A percentile compares a stretch with the other conserved stretches of the same genome.
These are phyloP conservation scores for Phytoseiulus persimilis DNA, from an alignment of 2,888 invertebrate genomes.

Conservation along the genomic window DNA sequence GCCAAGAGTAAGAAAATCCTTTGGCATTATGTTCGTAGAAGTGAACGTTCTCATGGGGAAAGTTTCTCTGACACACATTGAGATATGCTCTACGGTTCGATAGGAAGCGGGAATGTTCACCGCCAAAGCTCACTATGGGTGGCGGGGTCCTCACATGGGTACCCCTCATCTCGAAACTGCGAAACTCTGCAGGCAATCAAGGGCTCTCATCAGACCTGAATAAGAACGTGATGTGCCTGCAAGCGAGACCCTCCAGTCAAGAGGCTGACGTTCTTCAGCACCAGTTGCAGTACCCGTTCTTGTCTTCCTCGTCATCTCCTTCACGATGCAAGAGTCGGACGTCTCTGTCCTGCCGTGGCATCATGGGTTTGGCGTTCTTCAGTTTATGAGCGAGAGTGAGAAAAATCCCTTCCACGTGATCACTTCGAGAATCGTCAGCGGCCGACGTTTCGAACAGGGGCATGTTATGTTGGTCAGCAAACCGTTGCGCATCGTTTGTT, in stretches of 20 bases:
- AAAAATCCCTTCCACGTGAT: slow-evolving; percentile 72
- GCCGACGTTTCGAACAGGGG: slow-evolving; percentile 70
- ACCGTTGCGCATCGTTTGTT: slow-evolving; percentile 64
- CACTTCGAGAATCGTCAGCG: slow-evolving; percentile 60
- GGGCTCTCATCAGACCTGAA: not conserved
- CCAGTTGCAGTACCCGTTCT: not conserved
- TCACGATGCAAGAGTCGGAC: not conserved
- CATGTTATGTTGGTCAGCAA: slow-evolving; percentile 65
- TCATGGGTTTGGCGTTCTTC: slow-evolving; percentile 59
- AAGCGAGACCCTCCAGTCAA: too few species aligned
- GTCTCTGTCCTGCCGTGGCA: slow-evolving; percentile 48
- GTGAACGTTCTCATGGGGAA: not conserved
- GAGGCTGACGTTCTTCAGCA: not conserved
- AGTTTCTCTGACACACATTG: not conserved
- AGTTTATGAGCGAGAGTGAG: slow-evolving; percentile 72
- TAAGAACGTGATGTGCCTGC: not conserved
- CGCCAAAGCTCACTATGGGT: not conserved
- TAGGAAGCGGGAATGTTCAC: not conserved
- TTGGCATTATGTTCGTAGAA: not conserved
- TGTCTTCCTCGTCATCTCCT: not conserved
- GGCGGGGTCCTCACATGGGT: too few species aligned
- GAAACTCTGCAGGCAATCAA: not conserved
- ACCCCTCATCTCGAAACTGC: too few species aligned
- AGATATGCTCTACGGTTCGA: not conserved
- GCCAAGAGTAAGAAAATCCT: not conserved